A percentile compares a stretch with the other conserved stretches of the same genome.
Conservation (phyloP, 1,140 invertebrate species). For the Danaus plexippus region DNA sequence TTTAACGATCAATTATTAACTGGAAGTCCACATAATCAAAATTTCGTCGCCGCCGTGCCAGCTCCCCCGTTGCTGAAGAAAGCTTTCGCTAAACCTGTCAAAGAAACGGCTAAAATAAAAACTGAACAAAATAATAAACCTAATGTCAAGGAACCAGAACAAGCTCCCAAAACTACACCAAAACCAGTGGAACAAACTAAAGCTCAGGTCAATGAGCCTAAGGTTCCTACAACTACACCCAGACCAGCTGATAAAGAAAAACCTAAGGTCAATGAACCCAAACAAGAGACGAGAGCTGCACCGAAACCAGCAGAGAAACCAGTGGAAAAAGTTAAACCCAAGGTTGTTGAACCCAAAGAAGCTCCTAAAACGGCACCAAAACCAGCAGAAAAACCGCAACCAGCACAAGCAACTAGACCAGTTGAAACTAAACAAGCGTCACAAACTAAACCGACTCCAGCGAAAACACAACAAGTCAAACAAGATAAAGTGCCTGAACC, state of each 20-base stretch:
- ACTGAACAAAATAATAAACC: constrained; percentile 17
- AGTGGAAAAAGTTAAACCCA: constrained; percentile 13
- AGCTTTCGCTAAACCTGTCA: constrained; percentile 54
- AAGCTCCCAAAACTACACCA: constrained; percentile 8
- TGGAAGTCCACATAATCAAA: constrained; percentile 77
- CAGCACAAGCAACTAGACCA: constrained; percentile 1
- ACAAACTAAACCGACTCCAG: constrained; percentile 63
- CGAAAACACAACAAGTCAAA: constrained; percentile 12
- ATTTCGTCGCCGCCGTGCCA: constrained; percentile 75
- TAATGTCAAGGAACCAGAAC: constrained; percentile 17
- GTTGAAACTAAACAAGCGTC: constrained; percentile 21
- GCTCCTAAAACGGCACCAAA: constrained; percentile 59
- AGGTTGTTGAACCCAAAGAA: constrained; percentile 20
- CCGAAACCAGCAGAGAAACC: constrained; percentile 11
- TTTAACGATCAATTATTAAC: constrained; percentile 69
- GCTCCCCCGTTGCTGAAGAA: constrained; percentile 68
- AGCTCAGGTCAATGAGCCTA: constrained; percentile 6
- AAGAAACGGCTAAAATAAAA: constrained; percentile 22
- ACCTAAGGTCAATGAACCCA: not conserved
- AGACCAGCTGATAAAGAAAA: constrained; percentile 28
- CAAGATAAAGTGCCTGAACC: constrained; percentile 12
- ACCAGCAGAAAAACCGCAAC: constrained; percentile 26
- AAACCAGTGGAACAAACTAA: constrained; percentile 13
- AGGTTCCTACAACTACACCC: constrained; percentile 55
- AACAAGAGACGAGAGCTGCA: not conserved